Conservation (phyloP, 2,113 vertebrate genomes). For the Siniperca chuatsi region DNA sequence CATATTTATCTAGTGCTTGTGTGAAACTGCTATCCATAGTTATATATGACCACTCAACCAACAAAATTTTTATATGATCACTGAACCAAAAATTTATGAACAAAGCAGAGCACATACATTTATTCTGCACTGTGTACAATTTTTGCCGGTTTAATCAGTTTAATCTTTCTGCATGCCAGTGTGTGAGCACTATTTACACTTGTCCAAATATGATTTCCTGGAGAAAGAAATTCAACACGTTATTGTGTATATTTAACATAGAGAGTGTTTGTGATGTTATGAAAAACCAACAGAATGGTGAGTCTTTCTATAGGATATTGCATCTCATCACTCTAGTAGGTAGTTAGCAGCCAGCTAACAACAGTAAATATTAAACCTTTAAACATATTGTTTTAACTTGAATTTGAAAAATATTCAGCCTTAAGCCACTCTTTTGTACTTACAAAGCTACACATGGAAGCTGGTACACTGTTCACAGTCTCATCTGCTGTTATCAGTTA, state of each 20-base stretch:
- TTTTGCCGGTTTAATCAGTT: neutral
- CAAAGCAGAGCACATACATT: neutral
- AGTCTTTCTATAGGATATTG: neutral
- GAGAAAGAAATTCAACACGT: neutral
- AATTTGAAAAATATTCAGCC: neutral
- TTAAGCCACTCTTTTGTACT: neutral
- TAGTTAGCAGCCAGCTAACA: neutral
- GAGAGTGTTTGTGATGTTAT: neutral
- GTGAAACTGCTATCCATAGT: neutral
- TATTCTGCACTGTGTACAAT: constrained; percentile 13
- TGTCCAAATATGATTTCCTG: neutral
- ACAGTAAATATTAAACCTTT: neutral
- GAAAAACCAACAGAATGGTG: neutral
- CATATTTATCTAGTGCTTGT: neutral
- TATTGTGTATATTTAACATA: neutral
- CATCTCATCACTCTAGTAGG: neutral
- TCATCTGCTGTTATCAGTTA: neutral
- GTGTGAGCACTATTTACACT: neutral
- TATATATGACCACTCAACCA: neutral
- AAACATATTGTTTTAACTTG: neutral
- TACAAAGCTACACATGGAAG: neutral
- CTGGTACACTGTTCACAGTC: neutral
- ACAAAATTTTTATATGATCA: no score
- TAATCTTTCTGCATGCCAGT: neutral
- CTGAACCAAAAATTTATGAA: neutral